Base-by-base conservation (phyloP, 2,888 invertebrate species). In the Eupsilia transversa region DNA sequence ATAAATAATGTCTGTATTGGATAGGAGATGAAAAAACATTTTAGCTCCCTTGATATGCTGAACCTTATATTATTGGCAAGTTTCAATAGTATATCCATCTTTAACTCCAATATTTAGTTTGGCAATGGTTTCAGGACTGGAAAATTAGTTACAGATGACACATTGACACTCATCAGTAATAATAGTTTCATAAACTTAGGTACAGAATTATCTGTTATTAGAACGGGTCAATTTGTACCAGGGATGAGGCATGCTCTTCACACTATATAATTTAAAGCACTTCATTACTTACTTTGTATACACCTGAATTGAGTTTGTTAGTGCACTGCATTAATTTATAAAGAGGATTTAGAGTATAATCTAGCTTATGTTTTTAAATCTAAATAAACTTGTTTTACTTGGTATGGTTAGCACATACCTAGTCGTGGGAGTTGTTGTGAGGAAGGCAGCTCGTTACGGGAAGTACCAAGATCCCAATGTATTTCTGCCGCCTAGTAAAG, bases 71-170 rank as follows among this genome's bases (percentile, higher is more conserved):
- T 27, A 54, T 27, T 6, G 56, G 56, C 30, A 56, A 56, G 56
- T 30, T 56, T 17, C 30, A 56, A 56, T 43, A 56, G 35, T 38
- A 14, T 38, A 14, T 38, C 43, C n/a, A 54, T 66, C 30, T 77
- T 27, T 30, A 57, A 52, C 5, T n/a, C 3, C 5, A 3, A 30
- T 64, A 35, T 64, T 80, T 74, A 52, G 14, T 33, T 61, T 80
- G 80, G 80, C 80, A 72, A 61, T 4, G 17, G 38, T 33, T 52
- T 79, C 33, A 20, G 52, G 12, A 43, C 46, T 54, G n/a, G 38
- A 4, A 49, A 61, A 61, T n/a, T 33, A 0, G 54, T 72, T 20
- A 41, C 46, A 27, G 72, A 56, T 79, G 46, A 46, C 46, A 17
- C 23, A 38, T 77, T 35, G 23, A 27, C 23, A 76, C 23, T 35